phyloP scores from a whole-genome alignment of 2,113 vertebrate genomes.

The Salvelinus fontinalis region DNA sequence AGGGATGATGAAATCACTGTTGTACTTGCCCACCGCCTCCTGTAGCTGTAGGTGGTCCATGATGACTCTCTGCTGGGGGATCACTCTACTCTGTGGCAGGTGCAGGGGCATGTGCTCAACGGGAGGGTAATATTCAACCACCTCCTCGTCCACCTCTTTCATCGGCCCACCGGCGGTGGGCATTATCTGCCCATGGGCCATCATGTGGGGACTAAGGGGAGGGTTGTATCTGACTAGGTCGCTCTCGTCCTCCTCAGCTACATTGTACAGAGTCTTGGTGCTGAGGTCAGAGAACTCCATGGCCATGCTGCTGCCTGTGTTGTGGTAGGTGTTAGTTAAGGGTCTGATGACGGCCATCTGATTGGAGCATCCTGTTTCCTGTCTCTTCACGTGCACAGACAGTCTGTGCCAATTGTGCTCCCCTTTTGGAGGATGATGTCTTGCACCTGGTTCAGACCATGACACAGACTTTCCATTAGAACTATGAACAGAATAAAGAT shows the following conservation, averaged over 20 bases:
- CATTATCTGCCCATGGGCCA: slow-evolving; percentile 75
- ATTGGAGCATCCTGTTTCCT: slow-evolving; percentile 89
- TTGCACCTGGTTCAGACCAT: slow-evolving; percentile 99
- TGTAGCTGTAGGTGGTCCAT: slow-evolving; percentile 80
- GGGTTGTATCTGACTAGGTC: slow-evolving; percentile 77
- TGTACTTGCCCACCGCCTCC: slow-evolving; percentile 72
- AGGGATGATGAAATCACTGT: slow-evolving; percentile 54
- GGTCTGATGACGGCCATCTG: slow-evolving; percentile 99
- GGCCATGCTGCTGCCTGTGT: slow-evolving; percentile 61
- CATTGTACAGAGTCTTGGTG: slow-evolving; percentile 90
- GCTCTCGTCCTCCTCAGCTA: slow-evolving; percentile 85
- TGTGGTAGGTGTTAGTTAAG: slow-evolving; percentile 91
- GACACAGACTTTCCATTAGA: slow-evolving; percentile 99
- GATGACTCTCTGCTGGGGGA: slow-evolving; percentile 67
- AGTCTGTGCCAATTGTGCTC: slow-evolving; percentile 98
- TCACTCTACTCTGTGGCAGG: slow-evolving; percentile 69
- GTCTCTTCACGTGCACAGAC: slow-evolving; percentile 96
- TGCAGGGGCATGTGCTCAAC: slow-evolving; percentile 71
- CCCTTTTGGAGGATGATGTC: slow-evolving; percentile 92
- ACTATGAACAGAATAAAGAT: slow-evolving; percentile 97
- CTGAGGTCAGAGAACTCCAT: slow-evolving; percentile 90
- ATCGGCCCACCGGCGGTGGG: slow-evolving; percentile 52
- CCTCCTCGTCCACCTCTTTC: slow-evolving; percentile 64
- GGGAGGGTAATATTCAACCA: neutral
- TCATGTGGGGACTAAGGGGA: slow-evolving; percentile 79